Percentiles rank a stretch among this genome's conserved stretches.
phyloP scores from a whole-genome alignment of 2,888 invertebrate species.

The Ischnura elegans region DNA sequence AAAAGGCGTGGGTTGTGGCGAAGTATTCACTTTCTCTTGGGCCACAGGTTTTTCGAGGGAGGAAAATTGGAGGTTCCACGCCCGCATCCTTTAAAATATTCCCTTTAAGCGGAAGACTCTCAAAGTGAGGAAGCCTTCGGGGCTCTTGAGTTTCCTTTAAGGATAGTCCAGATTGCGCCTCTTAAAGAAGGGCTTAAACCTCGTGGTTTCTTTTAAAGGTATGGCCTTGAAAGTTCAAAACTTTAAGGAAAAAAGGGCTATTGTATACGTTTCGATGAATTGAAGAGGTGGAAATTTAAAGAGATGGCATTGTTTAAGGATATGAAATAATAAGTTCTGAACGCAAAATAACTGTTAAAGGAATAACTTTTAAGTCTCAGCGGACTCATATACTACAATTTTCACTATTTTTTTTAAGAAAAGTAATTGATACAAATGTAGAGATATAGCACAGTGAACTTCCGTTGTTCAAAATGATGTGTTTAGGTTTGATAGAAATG shows the following conservation, averaged over 20 bases:
- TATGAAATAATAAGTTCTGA: background rate
- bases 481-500: too few species aligned
- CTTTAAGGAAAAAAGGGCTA: background rate
- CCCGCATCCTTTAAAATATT: background rate
- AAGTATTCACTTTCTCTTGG: background rate
- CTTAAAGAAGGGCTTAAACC: background rate
- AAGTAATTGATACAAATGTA: too few species aligned
- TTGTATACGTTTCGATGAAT: background rate
- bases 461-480: too few species aligned
- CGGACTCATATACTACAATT: too few species aligned
- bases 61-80: background rate
- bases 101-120: background rate
- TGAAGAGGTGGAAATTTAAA: background rate
- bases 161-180: background rate
- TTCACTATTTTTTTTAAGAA: too few species aligned
- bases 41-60: background rate
- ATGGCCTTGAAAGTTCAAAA: background rate
- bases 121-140: background rate
- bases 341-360: too few species aligned
- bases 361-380: too few species aligned
- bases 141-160: background rate
- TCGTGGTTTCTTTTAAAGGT: background rate
- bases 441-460: too few species aligned
- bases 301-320: background rate
- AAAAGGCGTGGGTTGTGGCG: background rate